Conservation (phyloP, 2,888 invertebrate species). For the Galerucella nymphaeae region DNA sequence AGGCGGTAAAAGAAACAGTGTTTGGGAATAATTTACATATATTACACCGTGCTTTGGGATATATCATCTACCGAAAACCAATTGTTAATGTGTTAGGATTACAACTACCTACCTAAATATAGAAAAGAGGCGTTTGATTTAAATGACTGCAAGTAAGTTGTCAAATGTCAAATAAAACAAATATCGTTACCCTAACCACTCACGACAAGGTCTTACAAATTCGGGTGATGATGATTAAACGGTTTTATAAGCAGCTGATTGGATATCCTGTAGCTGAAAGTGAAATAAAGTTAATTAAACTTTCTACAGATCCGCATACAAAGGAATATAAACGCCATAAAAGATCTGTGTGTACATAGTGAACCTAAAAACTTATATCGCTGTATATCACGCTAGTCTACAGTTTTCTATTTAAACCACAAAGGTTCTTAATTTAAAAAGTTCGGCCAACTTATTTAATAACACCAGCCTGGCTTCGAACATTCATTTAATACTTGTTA, state of each 20-base stretch:
- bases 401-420: not conserved
- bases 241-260: too few relatives aligned
- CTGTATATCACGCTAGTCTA: not conserved
- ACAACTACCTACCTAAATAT: too few relatives aligned
- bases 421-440: constrained; percentile 15
- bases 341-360: not conserved
- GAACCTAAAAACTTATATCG: not conserved
- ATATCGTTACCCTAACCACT: too few relatives aligned
- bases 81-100: not conserved
- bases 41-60: not conserved
- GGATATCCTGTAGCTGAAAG: not conserved
- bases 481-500: constrained; percentile 13
- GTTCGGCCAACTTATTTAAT: constrained; percentile 25
- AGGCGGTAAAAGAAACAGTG: constrained; percentile 2
- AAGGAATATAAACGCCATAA: not conserved
- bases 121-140: too few relatives aligned
- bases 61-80: not conserved
- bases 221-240: too few relatives aligned
- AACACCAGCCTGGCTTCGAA: not conserved
- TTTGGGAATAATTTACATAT: constrained; percentile 1
- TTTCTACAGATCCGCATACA: not conserved
- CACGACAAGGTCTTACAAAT: too few relatives aligned
- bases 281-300: not conserved
- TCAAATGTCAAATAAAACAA: too few relatives aligned
- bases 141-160: too few relatives aligned